These are phyloP conservation scores for Cepaea hortensis DNA, from an alignment of 2,888 invertebrate species.

Conservation along the genomic window DNA sequence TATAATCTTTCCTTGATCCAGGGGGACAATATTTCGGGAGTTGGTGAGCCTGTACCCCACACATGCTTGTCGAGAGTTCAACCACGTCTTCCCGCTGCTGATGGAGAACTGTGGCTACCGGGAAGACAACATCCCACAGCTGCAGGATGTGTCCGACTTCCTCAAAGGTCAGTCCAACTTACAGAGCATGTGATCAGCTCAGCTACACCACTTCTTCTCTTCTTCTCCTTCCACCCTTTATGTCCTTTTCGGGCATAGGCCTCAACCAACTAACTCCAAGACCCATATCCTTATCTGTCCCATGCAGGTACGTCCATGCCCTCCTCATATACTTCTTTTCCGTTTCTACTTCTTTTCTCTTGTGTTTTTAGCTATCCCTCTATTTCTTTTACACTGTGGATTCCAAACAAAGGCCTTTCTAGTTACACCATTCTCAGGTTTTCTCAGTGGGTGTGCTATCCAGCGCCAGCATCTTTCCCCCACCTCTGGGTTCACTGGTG, in stretches of 20 bases:
- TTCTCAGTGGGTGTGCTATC: too few species aligned
- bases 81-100: conserved; percentile 96
- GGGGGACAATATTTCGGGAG: conserved; percentile 90
- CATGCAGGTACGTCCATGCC: too few species aligned
- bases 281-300: too few species aligned
- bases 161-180: conserved; percentile 82
- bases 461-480: too few species aligned
- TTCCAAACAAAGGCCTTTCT: too few species aligned
- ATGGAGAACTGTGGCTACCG: conserved; percentile 83
- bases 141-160: conserved; percentile 92
- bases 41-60: conserved; percentile 92
- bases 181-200: neutral
- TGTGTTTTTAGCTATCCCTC: too few species aligned
- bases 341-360: too few species aligned
- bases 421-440: too few species aligned
- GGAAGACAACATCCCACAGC: conserved; percentile 92
- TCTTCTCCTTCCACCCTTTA: neutral
- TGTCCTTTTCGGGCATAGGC: neutral
- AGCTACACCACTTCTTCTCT: neutral
- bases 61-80: conserved; percentile 96
- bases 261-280: too few species aligned
- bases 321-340: too few species aligned
- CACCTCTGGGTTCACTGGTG: too few species aligned
- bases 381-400: too few species aligned
- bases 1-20: conserved; percentile 50